Evolutionary conservation across 2,797 vertebrate genomes (phyloP), one percentile per base, ranked within the genome.

Genomic region (Sebastes flavidus): DNA sequence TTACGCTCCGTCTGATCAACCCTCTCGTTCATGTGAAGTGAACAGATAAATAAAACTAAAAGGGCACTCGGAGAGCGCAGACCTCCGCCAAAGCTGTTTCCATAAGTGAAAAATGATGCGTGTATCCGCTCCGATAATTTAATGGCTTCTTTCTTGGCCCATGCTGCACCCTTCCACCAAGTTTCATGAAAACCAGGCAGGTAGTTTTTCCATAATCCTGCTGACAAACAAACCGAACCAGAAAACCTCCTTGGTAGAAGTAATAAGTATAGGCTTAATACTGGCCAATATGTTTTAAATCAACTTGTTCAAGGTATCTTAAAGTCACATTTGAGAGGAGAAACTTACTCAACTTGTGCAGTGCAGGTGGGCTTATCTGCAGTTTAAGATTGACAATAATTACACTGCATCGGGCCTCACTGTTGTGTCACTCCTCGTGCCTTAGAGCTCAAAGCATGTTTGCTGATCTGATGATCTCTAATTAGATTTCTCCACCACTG

Each of bases 381-480:
- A 58, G 71, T 59, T 81, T 55, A 29, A 72, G 61, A 84, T 65
- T 55, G 71, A 78, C 83, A 73, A 69, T 78, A 83, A 88, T 82
- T 77, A 63, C 63, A 72, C 80, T 80, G 79, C 84, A 87, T 89
- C 80, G 76, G 49, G 75, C 8, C 34, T 0, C 60, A 49, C 81
- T 87, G 78, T 74, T 61, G 80, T 84, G 89, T 91, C 90, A 83
- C 89, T 89, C 71, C 82, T 91, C 56, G 54, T 75, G 89, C 79
- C 80, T 84, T 34, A 7, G 83, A 81, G 82, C 91, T 87, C 55
- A 5, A 84, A 82, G 86, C 82, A 56, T 89, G 91, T 91, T 92
- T 92, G 88, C 85, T 88, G 90, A 92, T 92, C 87, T 87, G 86
- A 89, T 94, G 88, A 93, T 90, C 85, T 90, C 87, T 93, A 92